Base-by-base conservation (phyloP, 2,113 vertebrate genomes). In the Strigops habroptila region DNA sequence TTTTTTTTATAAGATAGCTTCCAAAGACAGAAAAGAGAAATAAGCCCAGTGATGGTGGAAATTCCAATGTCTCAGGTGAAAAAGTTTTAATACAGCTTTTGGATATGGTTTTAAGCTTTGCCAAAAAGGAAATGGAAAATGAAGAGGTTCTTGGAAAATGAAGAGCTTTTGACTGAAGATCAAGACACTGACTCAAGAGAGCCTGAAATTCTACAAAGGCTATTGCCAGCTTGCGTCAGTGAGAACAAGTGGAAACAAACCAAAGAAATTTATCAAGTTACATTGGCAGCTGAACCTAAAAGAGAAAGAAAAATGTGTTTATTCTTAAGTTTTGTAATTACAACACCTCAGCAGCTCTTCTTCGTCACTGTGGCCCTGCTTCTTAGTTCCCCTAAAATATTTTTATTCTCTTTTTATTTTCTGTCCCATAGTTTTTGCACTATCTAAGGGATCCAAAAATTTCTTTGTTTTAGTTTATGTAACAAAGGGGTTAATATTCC, bases 211-310 rank as follows among this genome's bases (percentile, higher is more conserved):
- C 74, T 95, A 92, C 92, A 93, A 96, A 94, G 22, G 18, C 60
- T 75, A 57, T 95, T 98, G 96, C 97, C 97, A 97, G 82, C 48
- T 93, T 92, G 93, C 67, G 23, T 98, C 97, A 97, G 75, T 41
- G 86, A 97, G 97, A 96, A 97, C 91, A 97, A 88, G 30, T 95
- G 96, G 96, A 97, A 97, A 90, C 2, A 97, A 95, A 96, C 92
- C 93, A 97, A 97, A 96, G 68, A 86, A 92, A 90, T 94, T 91
- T 95, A 95, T 97, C 96, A 88, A 82, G 60, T 88, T 76, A 91
- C 69, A 71, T 85, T 94, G 86, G 91, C 94, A 96, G 95, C 74
- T 46, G 39, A 97, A 84, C 18, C 23, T 44, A 78, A 73, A 73
- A 86, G 14, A 63, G 88, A 96, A 96, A 95, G 43, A 94, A 84